phyloP scores from a whole-genome alignment of 2,888 invertebrate species.

The Antheraea yamamai region DNA sequence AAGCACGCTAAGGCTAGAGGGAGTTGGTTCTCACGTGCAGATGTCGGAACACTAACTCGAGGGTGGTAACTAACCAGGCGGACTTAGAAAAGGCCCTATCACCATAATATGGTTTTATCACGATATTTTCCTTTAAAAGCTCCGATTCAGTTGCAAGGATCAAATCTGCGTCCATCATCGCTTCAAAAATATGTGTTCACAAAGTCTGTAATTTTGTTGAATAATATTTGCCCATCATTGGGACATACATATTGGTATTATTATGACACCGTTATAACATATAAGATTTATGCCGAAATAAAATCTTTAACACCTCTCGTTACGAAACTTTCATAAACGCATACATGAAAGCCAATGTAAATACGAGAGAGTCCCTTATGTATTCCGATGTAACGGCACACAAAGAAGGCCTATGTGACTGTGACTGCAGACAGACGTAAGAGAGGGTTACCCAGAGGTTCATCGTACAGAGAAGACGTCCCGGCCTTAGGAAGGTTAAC shows the following conservation, averaged over 20 bases:
- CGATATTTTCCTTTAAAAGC: too few relatives aligned
- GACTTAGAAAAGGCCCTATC: too few relatives aligned
- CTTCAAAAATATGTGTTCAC: neutral
- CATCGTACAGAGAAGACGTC: conserved; percentile 7
- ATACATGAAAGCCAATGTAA: neutral
- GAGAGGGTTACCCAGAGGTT: conserved; percentile 1
- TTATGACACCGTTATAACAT: neutral
- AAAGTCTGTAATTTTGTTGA: neutral
- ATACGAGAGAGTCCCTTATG: neutral
- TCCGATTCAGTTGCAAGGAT: too few relatives aligned
- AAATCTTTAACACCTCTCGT: neutral
- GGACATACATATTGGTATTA: neutral
- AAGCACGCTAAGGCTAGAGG: too few relatives aligned
- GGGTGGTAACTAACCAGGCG: too few relatives aligned
- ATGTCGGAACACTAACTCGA: too few relatives aligned
- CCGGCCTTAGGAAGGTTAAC: conserved; percentile 7
- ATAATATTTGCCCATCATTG: neutral
- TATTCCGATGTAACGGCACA: neutral
- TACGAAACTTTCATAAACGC: neutral
- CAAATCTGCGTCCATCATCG: too few relatives aligned
- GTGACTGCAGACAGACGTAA: neutral
- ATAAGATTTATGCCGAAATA: neutral
- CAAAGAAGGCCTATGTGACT: neutral
- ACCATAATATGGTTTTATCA: too few relatives aligned
- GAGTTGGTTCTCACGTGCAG: too few relatives aligned